These are phyloP conservation scores for Zonitis immaculata DNA, from an alignment of 2,888 invertebrate genomes.

Conservation along the genomic window DNA sequence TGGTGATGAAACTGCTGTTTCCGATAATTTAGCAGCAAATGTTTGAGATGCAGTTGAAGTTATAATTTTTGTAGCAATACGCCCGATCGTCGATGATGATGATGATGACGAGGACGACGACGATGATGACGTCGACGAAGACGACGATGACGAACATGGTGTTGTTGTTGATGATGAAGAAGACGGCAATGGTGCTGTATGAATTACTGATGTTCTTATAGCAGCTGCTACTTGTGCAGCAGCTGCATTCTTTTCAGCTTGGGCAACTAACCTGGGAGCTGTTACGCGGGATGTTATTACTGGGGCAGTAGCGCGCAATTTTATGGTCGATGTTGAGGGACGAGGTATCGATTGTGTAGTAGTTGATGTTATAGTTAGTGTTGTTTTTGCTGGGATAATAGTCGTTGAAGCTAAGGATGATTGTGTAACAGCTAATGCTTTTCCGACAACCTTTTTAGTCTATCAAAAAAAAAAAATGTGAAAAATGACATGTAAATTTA, in stretches of 20 bases:
- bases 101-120: conserved; percentile 7
- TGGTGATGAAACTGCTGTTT: conserved; percentile 36
- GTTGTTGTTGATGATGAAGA: neutral
- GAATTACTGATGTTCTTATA: conserved; percentile 17
- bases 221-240: conserved; percentile 9
- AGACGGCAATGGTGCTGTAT: conserved; percentile 35
- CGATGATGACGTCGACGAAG: conserved; percentile 2
- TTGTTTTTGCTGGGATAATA: conserved; percentile 32
- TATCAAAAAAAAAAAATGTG: conserved; percentile 17
- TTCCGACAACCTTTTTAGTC: conserved; percentile 46
- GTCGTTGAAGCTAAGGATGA: conserved; percentile 18
- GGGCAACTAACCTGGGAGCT: conserved; percentile 55
- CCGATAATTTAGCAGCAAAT: conserved; percentile 69
- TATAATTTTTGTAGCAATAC: conserved; percentile 27
- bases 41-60: conserved; percentile 56
- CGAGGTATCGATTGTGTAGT: conserved; percentile 25
- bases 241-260: conserved; percentile 51
- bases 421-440: conserved; percentile 30
- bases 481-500: no score
- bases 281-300: conserved; percentile 32
- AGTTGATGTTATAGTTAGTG: conserved; percentile 31
- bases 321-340: conserved; percentile 23
- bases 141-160: conserved; percentile 1
- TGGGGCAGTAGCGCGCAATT: conserved; percentile 37
- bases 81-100: conserved; percentile 4